Conservation (phyloP, 2,113 vertebrate species). For the Gavialis gangeticus region DNA sequence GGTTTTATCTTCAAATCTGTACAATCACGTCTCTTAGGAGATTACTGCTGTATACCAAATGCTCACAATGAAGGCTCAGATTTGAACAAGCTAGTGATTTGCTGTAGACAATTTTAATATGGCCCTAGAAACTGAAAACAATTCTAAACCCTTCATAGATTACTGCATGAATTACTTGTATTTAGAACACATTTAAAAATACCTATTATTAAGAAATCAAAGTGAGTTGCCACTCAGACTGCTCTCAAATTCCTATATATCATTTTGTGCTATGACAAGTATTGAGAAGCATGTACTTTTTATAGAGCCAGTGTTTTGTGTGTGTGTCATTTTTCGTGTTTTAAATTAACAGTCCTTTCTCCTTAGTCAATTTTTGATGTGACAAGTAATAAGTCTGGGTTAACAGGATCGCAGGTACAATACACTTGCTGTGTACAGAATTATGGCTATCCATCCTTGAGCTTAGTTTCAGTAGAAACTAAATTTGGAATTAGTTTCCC, state of each 20-base stretch:
- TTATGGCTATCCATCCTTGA: slow-evolving; percentile 12
- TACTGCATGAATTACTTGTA: neutral
- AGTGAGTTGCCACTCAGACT: neutral
- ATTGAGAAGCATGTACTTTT: neutral
- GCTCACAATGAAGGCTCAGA: neutral
- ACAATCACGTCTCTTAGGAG: neutral
- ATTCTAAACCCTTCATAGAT: neutral
- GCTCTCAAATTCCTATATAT: neutral
- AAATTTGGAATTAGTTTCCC: slow-evolving; percentile 54
- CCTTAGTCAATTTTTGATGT: neutral
- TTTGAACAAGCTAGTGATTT: neutral
- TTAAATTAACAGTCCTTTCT: neutral
- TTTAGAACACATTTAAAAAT: neutral
- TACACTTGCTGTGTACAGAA: neutral
- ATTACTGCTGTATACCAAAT: neutral
- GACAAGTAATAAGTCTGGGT: neutral
- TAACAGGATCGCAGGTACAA: slow-evolving; percentile 1
- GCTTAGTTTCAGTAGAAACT: slow-evolving; percentile 58
- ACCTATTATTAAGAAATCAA: neutral
- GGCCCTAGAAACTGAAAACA: neutral
- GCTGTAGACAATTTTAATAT: neutral
- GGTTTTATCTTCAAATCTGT: neutral
- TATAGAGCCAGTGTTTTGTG: neutral
- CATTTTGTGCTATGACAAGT: neutral
- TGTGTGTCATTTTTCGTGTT: neutral